Percentiles rank a stretch among this genome's conserved stretches.
Evolutionary conservation across 2,113 vertebrate genomes (phyloP).

Genomic region (Podilymbus podiceps): DNA sequence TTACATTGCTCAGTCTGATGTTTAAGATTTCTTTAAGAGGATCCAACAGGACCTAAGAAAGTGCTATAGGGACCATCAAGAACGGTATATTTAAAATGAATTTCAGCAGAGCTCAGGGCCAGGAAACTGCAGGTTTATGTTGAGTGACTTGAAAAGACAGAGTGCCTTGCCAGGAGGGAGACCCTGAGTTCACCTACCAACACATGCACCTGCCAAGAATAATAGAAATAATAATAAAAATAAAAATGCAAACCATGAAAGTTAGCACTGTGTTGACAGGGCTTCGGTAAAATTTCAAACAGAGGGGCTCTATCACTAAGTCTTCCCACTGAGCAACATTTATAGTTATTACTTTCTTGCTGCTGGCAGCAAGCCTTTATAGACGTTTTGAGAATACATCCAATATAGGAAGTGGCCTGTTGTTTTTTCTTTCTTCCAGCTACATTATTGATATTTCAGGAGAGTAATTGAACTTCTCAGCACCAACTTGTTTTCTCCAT

Average conservation of each 20-base stretch:
- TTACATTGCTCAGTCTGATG: not conserved
- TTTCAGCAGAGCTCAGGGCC: not conserved
- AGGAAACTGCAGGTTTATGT: not conserved
- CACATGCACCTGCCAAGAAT: slow-evolving; percentile 36
- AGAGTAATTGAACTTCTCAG: slow-evolving; percentile 76
- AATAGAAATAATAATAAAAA: slow-evolving; percentile 52
- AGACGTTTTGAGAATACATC: slow-evolving; percentile 83
- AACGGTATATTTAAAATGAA: not conserved
- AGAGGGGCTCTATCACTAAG: slow-evolving; percentile 38
- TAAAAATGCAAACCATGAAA: slow-evolving; percentile 41
- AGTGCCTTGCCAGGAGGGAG: slow-evolving; percentile 4
- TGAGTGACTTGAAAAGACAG: not conserved
- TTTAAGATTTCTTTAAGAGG: not conserved
- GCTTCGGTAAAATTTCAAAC: slow-evolving; percentile 45
- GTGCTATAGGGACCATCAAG: not conserved
- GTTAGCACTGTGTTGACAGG: slow-evolving; percentile 29
- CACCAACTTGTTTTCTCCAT: slow-evolving; percentile 70
- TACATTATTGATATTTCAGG: slow-evolving; percentile 80
- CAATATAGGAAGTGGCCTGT: slow-evolving; percentile 81
- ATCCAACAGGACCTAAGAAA: not conserved
- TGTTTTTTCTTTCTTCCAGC: slow-evolving; percentile 77
- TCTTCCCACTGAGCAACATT: slow-evolving; percentile 74
- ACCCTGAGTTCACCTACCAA: slow-evolving; percentile 11
- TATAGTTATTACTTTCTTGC: slow-evolving; percentile 77
- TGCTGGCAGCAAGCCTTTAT: slow-evolving; percentile 73